Base-by-base conservation (phyloP, 2,888 invertebrate species). In the Nematopogon swammerdamellus region DNA sequence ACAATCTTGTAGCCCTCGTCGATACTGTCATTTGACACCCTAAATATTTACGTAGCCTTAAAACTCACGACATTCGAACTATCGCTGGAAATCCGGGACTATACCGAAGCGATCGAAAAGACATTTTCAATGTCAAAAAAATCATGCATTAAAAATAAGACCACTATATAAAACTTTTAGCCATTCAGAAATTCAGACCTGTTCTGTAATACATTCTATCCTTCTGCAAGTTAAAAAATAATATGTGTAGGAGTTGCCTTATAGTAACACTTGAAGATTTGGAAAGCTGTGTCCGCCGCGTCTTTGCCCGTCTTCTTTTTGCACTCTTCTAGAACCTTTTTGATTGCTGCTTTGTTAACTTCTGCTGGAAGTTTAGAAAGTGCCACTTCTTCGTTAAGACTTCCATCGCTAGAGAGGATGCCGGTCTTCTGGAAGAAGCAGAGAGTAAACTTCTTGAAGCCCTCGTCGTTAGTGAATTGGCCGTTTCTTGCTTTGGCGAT, bases 391-490 rank as follows among this genome's bases (percentile, higher is more conserved):
- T 70, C 65, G 19, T 80, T 76, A 14, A 81, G 54, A 48, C 76
- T 70, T 1, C 70, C 76, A 45, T 72, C 68, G 1, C 55, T 44
- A 16, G 60, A 59, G 0, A 75, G 46, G 2, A 79, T 64, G 2
- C 68, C 70, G 1, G 73, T 61, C 52, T 75, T 79, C 51, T 74
- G 62, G 60, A 79, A 72, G 63, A 81, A 71, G 57, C 82, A 82
- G 0, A 73, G 59, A 0, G 68, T 61, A 54, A 79, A 80, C 45
- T 75, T 72, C 55, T 80, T 80, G 1, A 81, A 54, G 0, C 56
- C 62, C 8, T 74, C 70, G 45, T 80, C 76, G 1, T 81, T 72
- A 51, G 55, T 53, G 8, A 74, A 60, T 2, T 69, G 57, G 0
- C 81, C 82, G 50, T 71, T 71, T 50, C 73, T 72, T 0, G 71